Conservation (phyloP, 2,888 invertebrate genomes). For the Pasiphila rectangulata region DNA sequence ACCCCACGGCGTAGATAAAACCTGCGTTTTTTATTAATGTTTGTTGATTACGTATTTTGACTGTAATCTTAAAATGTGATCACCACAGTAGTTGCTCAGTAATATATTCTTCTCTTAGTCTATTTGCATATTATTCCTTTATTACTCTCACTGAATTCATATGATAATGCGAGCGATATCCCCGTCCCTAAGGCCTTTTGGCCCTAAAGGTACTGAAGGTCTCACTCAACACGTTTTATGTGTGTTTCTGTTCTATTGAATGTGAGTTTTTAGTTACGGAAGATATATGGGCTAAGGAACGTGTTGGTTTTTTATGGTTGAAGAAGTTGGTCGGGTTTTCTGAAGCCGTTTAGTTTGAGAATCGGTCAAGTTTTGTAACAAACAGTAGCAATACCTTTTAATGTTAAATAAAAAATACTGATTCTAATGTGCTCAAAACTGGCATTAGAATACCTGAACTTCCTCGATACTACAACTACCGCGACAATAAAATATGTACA, state of each 20-base stretch:
- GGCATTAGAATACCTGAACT: too few relatives aligned
- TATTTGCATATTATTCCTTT: conserved; percentile 76
- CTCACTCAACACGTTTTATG: conserved; percentile 34
- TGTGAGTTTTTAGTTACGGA: conserved; percentile 10
- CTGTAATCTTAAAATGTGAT: background rate
- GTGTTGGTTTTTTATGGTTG: conserved; percentile 5
- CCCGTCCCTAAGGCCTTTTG: conserved; percentile 54
- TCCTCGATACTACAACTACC: too few relatives aligned
- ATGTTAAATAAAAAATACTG: too few relatives aligned
- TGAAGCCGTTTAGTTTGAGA: too few relatives aligned
- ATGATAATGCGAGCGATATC: conserved; percentile 65
- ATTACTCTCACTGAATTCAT: conserved; percentile 68
- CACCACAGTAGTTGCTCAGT: conserved; percentile 3
- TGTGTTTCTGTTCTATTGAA: conserved; percentile 25
- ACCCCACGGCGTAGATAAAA: too few relatives aligned
- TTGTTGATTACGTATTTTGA: too few relatives aligned
- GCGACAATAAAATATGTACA: too few relatives aligned
- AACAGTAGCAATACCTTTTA: too few relatives aligned
- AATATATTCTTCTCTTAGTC: conserved; percentile 8
- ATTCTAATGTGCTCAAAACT: too few relatives aligned
- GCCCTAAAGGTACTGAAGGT: conserved; percentile 46
- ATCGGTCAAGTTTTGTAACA: too few relatives aligned
- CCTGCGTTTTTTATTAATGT: too few relatives aligned
- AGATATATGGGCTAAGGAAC: conserved; percentile 10
- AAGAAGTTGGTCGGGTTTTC: too few relatives aligned